Conservation (phyloP, 1,140 invertebrate species). For the Arctopsyche grandis region DNA sequence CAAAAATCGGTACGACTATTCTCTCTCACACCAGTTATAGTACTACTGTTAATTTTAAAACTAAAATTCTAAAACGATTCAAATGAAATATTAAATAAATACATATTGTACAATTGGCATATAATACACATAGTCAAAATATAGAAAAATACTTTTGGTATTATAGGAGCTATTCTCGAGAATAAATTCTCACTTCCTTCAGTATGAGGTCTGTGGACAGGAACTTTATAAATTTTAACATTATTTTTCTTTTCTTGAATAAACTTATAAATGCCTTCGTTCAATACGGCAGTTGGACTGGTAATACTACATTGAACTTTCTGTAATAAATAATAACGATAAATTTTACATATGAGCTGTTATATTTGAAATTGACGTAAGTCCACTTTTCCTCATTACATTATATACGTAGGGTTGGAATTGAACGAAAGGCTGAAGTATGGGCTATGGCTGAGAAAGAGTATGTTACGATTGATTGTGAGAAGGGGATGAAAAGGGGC, state of each 20-base stretch:
- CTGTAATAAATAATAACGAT: constrained; percentile 64
- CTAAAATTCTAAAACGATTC: constrained; percentile 71
- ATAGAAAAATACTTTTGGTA: constrained; percentile 73
- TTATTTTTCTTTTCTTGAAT: constrained; percentile 64
- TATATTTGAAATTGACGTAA: neutral
- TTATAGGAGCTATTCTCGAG: constrained; percentile 72
- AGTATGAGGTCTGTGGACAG: constrained; percentile 38
- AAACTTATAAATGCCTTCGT: constrained; percentile 74
- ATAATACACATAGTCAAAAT: neutral
- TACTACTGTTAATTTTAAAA: constrained; percentile 76
- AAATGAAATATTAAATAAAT: constrained; percentile 7
- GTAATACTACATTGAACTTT: constrained; percentile 78
- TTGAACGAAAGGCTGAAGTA: too few relatives aligned
- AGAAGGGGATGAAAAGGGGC: too few relatives aligned
- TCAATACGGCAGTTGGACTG: constrained; percentile 73
- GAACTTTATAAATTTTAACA: constrained; percentile 45
- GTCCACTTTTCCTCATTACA: too few relatives aligned
- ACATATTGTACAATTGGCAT: neutral
- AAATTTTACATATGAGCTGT: neutral
- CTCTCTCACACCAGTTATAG: constrained; percentile 73
- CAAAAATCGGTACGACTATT: constrained; percentile 64
- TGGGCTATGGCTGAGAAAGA: too few relatives aligned
- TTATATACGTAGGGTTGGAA: too few relatives aligned
- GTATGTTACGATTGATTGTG: too few relatives aligned
- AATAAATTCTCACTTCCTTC: constrained; percentile 60